These are phyloP conservation scores for Apis cerana DNA, from an alignment of 1,140 invertebrate genomes.

Conservation along the genomic window DNA sequence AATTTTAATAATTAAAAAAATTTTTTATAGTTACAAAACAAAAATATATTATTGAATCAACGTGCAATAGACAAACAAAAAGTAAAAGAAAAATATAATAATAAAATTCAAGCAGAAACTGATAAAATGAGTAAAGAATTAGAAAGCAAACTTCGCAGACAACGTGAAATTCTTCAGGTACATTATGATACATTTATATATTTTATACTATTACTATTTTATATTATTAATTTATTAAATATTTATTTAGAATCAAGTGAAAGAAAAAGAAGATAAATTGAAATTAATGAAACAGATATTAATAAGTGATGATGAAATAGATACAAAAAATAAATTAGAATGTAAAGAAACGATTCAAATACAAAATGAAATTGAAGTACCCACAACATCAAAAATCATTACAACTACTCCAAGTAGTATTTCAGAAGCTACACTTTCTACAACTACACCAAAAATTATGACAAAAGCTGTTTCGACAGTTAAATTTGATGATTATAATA, in stretches of 20 bases:
- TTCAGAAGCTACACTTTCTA: not conserved
- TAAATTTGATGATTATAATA: not conserved
- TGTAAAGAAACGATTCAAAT: slow-evolving; percentile 61
- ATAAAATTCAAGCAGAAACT: slow-evolving; percentile 86
- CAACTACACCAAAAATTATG: not conserved
- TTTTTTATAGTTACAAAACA: slow-evolving; percentile 82
- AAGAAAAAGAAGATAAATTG: slow-evolving; percentile 81
- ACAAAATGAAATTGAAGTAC: slow-evolving; percentile 45
- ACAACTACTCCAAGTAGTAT: not conserved
- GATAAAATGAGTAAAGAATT: slow-evolving; percentile 86
- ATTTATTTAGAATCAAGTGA: slow-evolving; percentile 74
- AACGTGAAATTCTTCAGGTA: slow-evolving; percentile 85
- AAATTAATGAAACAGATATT: slow-evolving; percentile 80
- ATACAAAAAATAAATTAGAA: slow-evolving; percentile 15
- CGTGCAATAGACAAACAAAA: slow-evolving; percentile 88
- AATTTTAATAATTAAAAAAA: not conserved
- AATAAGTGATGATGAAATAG: slow-evolving; percentile 68
- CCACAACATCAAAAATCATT: not conserved
- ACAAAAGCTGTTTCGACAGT: not conserved
- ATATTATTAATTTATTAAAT: slow-evolving; percentile 21
- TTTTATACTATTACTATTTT: not conserved
- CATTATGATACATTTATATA: not conserved
- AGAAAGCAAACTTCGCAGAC: slow-evolving; percentile 84
- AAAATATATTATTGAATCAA: slow-evolving; percentile 86
- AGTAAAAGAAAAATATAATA: slow-evolving; percentile 86